A percentile compares a stretch with the other conserved stretches of the same genome.
Evolutionary conservation across 2,888 invertebrate genomes (phyloP).

Genomic region (Drosophila atripex): DNA sequence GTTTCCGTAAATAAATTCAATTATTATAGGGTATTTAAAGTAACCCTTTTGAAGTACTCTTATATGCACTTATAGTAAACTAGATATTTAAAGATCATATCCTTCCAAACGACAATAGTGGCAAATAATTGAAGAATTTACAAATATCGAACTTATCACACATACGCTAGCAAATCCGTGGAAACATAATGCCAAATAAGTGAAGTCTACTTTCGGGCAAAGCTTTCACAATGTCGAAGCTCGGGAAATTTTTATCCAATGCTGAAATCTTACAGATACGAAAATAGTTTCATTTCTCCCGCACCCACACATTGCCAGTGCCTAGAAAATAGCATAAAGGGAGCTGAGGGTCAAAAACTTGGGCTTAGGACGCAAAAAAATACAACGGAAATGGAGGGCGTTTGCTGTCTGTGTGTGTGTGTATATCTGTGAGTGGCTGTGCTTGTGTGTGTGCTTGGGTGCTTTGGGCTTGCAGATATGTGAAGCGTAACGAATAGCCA

Average conservation of each 20-base stretch:
- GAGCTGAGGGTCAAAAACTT: slow-evolving; percentile 24
- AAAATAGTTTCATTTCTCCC: slow-evolving; percentile 59
- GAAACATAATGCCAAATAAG: slow-evolving; percentile 8
- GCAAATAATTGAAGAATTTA: slow-evolving; percentile 66
- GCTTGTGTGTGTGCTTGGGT: slow-evolving; percentile 21
- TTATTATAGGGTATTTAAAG: slow-evolving; percentile 24
- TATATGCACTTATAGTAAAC: too few relatives aligned
- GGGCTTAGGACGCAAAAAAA: slow-evolving; percentile 29
- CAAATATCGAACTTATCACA: slow-evolving; percentile 67
- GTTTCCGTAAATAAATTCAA: slow-evolving; percentile 19
- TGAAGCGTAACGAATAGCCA: slow-evolving; percentile 64
- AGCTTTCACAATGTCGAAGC: slow-evolving; percentile 49
- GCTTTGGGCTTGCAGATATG: slow-evolving; percentile 54
- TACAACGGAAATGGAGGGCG: slow-evolving; percentile 54
- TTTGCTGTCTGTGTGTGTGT: slow-evolving; percentile 17
- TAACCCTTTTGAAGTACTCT: too few relatives aligned
- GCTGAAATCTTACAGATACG: slow-evolving; percentile 64
- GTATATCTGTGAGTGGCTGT: slow-evolving; percentile 15
- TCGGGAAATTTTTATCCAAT: slow-evolving; percentile 61
- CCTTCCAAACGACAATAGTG: slow-evolving; percentile 46
- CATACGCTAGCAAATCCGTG: background rate
- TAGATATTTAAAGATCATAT: background rate
- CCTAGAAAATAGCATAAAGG: background rate
- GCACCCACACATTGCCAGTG: slow-evolving; percentile 4
- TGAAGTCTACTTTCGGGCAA: slow-evolving; percentile 52